Conservation (phyloP, 2,797 vertebrate species). For the Hydrocynus forskahlii region DNA sequence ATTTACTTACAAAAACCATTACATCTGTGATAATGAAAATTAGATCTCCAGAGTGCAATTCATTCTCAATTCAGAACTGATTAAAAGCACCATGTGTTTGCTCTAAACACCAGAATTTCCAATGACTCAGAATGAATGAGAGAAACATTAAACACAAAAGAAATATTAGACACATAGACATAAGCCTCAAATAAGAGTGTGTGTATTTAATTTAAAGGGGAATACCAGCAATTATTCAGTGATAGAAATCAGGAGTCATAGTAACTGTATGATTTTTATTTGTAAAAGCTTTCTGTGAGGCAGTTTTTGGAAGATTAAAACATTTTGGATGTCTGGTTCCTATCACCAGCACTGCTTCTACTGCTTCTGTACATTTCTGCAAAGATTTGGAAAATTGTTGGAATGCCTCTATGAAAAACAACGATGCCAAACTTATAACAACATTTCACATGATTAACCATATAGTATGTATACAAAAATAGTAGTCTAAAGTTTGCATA, state of each 20-base stretch:
- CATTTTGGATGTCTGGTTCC: too few relatives aligned
- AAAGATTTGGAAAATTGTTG: too few relatives aligned
- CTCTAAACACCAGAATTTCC: background rate
- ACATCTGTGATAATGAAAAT: background rate
- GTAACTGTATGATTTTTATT: too few relatives aligned
- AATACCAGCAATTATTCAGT: background rate
- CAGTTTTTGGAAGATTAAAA: too few relatives aligned
- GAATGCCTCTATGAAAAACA: too few relatives aligned
- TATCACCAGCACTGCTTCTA: too few relatives aligned
- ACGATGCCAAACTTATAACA: background rate
- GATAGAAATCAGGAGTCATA: background rate
- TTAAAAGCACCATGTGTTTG: too few relatives aligned
- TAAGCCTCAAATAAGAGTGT: too few relatives aligned
- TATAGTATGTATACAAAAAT: background rate
- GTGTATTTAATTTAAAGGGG: background rate
- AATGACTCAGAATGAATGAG: background rate
- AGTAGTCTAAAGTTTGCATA: background rate
- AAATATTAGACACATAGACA: background rate
- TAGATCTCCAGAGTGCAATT: background rate
- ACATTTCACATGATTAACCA: background rate
- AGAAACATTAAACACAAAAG: background rate
- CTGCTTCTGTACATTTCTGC: too few relatives aligned
- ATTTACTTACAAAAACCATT: background rate
- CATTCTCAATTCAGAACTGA: background rate
- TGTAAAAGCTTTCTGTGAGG: too few relatives aligned